These are phyloP conservation scores for Entelurus aequoreus DNA, from an alignment of 2,113 vertebrate species.

Conservation along the genomic window DNA sequence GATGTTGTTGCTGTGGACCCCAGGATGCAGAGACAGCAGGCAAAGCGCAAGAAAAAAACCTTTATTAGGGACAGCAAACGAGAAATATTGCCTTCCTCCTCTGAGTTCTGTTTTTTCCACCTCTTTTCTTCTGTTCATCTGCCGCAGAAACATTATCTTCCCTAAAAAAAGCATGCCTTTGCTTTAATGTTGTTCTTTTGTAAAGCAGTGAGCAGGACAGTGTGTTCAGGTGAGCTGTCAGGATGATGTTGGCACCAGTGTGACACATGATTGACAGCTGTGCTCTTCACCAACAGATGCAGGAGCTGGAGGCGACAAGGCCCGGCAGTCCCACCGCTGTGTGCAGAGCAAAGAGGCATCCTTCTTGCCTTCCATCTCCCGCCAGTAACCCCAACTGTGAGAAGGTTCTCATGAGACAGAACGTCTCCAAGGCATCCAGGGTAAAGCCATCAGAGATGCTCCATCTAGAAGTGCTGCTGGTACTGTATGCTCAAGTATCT, in stretches of 20 bases:
- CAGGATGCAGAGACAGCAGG: too few relatives aligned
- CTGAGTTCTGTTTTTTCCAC: too few relatives aligned
- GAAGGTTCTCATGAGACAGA: slow-evolving; percentile 40
- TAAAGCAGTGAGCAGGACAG: slow-evolving; percentile 2
- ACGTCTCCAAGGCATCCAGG: slow-evolving; percentile 12
- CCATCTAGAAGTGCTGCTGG: background rate
- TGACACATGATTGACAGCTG: slow-evolving; percentile 41
- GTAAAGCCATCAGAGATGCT: slow-evolving; percentile 8
- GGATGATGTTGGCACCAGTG: slow-evolving; percentile 27
- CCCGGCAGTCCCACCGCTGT: slow-evolving; percentile 15
- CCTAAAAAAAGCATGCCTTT: background rate
- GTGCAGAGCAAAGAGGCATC: slow-evolving; percentile 31
- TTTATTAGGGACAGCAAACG: too few relatives aligned
- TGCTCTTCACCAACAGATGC: slow-evolving; percentile 20
- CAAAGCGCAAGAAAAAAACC: too few relatives aligned
- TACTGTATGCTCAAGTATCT: too few relatives aligned
- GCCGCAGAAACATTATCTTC: background rate
- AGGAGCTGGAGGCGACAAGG: slow-evolving; percentile 41
- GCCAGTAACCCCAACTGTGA: slow-evolving; percentile 15
- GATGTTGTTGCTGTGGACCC: too few relatives aligned
- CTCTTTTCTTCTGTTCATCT: too few relatives aligned
- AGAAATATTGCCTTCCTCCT: too few relatives aligned
- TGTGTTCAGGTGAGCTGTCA: slow-evolving; percentile 43
- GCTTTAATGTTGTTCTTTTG: background rate
- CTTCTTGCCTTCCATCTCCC: slow-evolving; percentile 3